phyloP scores from a whole-genome alignment of 2,113 vertebrate genomes.

The Odontophorus gujanensis region DNA sequence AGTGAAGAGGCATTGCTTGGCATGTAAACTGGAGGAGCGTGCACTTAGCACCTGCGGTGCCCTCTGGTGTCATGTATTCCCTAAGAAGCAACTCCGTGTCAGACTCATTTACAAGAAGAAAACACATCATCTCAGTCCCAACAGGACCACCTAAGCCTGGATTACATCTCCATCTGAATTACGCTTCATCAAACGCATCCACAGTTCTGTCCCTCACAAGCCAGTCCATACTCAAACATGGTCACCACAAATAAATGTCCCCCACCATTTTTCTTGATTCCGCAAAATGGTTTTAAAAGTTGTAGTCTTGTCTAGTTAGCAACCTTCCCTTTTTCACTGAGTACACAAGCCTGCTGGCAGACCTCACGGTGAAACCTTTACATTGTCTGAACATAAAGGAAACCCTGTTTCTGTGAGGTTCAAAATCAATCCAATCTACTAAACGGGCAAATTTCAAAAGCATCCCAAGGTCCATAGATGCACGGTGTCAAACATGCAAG shows the following conservation, averaged over 20 bases:
- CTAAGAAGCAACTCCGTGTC: background rate
- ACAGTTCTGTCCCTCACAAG: background rate
- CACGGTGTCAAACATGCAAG: fast-evolving
- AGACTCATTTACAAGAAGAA: background rate
- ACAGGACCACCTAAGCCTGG: background rate
- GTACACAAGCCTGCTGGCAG: background rate
- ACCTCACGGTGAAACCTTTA: background rate
- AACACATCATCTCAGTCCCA: background rate
- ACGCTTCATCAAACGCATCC: background rate
- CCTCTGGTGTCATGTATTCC: background rate
- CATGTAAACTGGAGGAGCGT: background rate
- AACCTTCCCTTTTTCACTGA: background rate
- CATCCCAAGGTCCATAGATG: background rate
- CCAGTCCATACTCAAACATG: background rate
- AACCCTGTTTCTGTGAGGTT: background rate
- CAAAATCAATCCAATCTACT: background rate
- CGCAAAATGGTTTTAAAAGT: background rate
- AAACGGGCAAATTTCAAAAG: background rate
- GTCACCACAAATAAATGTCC: background rate
- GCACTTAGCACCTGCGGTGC: background rate
- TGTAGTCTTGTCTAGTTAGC: background rate
- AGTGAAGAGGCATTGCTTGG: background rate
- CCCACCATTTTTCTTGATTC: background rate
- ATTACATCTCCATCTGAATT: background rate
- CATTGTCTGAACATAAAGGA: background rate